Evolutionary conservation across 1,140 invertebrate species (phyloP), one percentile per base, ranked within the genome.

Genomic region (Nephotettix cincticeps): DNA sequence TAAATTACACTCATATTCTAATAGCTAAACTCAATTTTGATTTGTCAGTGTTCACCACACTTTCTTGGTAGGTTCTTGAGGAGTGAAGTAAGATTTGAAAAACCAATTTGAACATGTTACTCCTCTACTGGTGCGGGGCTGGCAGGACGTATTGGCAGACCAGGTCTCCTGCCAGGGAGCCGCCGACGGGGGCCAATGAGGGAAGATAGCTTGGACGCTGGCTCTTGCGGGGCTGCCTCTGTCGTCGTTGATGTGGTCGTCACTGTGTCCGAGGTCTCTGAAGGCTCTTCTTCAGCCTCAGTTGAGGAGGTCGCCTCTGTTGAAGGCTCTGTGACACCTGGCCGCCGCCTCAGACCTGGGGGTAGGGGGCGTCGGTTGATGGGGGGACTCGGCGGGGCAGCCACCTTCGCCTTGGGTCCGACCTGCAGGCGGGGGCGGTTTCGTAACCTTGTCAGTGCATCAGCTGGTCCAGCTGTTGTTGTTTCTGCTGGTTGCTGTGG

Each of bases 381-480:
- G 19, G 69, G 11, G 1, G 64, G 23, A 21, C 40, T 63, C 11
- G 51, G 64, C 1, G 29, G 25, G 3, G 61, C 30, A 0, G 23
- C 64, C 21, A 40, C 29, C 36, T 58, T 56, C 17, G 30, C 30
- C 51, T 54, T 68, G 28, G 51, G 3, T 64, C 25, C 72, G 51
- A 71, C 71, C 13, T 69, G 68, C 9, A 75, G 69, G 19, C 74
- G 68, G 4, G 74, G 73, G n/a, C 74, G 54, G 63, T 72, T 72
- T 45, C 74, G 30, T n/a, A 75, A 65, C 29, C 73, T 45, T 17
- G 74, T 74, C 23, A 75, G 51, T 0, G 74, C 72, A 58, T 74
- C 74, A 19, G 65, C 25, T 17, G 68, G 45, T 0, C 63, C 36
- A 23, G 29, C 32, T 0, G 69, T 64, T 19, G 58, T 61, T 0